Base-by-base conservation (phyloP, 2,113 vertebrate species). In the Bubo bubo region DNA sequence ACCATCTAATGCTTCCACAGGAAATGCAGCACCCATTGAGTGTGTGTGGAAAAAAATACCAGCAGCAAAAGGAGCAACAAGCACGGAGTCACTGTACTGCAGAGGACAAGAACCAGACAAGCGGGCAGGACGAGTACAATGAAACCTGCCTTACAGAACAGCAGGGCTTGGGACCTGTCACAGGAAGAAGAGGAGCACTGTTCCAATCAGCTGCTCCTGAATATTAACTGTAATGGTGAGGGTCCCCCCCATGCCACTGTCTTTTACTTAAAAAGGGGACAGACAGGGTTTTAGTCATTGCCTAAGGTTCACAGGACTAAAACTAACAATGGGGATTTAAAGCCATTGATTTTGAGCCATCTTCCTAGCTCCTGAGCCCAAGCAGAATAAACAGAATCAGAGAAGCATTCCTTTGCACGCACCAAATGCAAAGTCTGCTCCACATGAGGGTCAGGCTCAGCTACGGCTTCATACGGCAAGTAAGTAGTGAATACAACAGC, bases 91-190 rank as follows among this genome's bases (percentile, higher is more conserved):
- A 22, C 4, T 52, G 49, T 16, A 17, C 21, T 28, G 14, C 37
- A 55, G 58, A 79, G 39, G 34, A 52, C 70, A 83, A 56, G 71
- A 96, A 95, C 94, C 39, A 85, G 93, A 71, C 28, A 56, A 93
- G 72, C 95, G 88, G 71, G 93, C 68, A 86, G 45, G 71, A 60
- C 5, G 3, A 73, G 90, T 9, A 55, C 64, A 58, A 12, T 3
- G 28, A 84, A 71, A 45, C 32, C 41, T 43, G 47, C 56, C 53
- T 30, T 22, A 45, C 55, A 50, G 52, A 80, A 71, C 12, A n/a
- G 41, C 71, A 53, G 64, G 26, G 60, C 50, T 14, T 43, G 13
- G 28, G 41, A 75, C 32, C 59, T 32, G 26, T 55, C 63, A 74
- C 37, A 66, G 35, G 60, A 92, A 72, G 70, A 8, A 76, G 43